A percentile compares a stretch with the other conserved stretches of the same genome.
phyloP scores from a whole-genome alignment of 1,140 invertebrate species.

The Leptinotarsa texana region DNA sequence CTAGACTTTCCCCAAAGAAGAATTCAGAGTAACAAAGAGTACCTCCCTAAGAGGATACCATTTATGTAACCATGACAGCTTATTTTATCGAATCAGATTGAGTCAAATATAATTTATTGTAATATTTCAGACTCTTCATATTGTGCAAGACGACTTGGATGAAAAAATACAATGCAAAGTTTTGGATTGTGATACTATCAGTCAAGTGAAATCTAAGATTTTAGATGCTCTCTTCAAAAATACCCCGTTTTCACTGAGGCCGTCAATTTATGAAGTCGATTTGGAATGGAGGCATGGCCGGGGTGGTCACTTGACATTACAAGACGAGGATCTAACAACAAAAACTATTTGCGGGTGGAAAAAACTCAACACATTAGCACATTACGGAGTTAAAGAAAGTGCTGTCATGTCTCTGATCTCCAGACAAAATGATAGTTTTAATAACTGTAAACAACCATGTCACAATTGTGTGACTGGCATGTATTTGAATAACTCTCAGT shows the following conservation, averaged over 20 bases:
- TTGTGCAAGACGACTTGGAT: slow-evolving; percentile 91
- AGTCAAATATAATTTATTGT: not conserved
- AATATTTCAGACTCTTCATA: slow-evolving; percentile 72
- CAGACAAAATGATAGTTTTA: slow-evolving; percentile 81
- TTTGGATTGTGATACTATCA: slow-evolving; percentile 97
- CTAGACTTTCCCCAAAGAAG: too few relatives aligned
- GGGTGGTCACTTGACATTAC: slow-evolving; percentile 86
- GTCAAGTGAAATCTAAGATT: slow-evolving; percentile 97
- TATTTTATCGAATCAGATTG: too few relatives aligned
- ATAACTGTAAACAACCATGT: slow-evolving; percentile 79
- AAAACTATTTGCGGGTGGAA: slow-evolving; percentile 88
- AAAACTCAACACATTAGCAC: slow-evolving; percentile 87
- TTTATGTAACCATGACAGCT: too few relatives aligned
- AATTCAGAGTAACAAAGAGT: too few relatives aligned
- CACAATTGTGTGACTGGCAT: slow-evolving; percentile 75
- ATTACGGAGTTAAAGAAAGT: slow-evolving; percentile 93
- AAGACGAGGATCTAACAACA: slow-evolving; percentile 92
- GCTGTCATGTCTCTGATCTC: slow-evolving; percentile 92
- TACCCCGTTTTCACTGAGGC: slow-evolving; percentile 89
- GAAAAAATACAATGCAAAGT: slow-evolving; percentile 96
- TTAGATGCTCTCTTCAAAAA: slow-evolving; percentile 96
- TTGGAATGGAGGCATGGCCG: slow-evolving; percentile 91
- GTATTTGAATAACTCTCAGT: slow-evolving; percentile 75
- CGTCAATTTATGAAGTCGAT: slow-evolving; percentile 92
- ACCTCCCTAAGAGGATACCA: too few relatives aligned